These are phyloP conservation scores for Alviniconcha marisindica DNA, from an alignment of 1,140 invertebrate genomes.

Conservation along the genomic window DNA sequence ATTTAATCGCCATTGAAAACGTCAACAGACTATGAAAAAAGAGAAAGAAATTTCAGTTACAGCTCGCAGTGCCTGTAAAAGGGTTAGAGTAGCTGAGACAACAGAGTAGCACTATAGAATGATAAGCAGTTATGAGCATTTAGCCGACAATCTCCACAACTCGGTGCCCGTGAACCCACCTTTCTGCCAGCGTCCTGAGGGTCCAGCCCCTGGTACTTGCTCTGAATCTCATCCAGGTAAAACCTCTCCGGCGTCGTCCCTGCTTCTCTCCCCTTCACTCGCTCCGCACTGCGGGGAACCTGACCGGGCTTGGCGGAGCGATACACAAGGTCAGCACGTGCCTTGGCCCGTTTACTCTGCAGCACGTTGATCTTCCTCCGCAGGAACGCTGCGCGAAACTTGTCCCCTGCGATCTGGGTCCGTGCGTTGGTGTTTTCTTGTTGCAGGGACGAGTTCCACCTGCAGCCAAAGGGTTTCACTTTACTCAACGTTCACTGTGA, in stretches of 20 bases:
- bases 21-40: neutral
- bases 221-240: constrained; percentile 40
- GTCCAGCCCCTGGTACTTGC: constrained; percentile 38
- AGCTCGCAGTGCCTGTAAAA: too few species aligned
- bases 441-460: constrained; percentile 64
- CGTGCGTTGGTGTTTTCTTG: constrained; percentile 65
- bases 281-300: neutral
- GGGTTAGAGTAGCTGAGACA: too few species aligned
- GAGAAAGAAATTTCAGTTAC: too few species aligned
- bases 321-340: neutral
- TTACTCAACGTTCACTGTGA: too few species aligned
- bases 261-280: neutral
- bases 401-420: constrained; percentile 60
- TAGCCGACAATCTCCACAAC: neutral
- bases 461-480: too few species aligned
- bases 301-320: constrained; percentile 23
- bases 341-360: constrained; percentile 33
- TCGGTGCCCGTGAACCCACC: neutral
- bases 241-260: constrained; percentile 6
- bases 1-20: too few species aligned
- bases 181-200: constrained; percentile 25
- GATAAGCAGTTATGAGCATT: neutral
- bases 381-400: constrained; percentile 55
- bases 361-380: constrained; percentile 46
- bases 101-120: neutral